Evolutionary conservation across 2,113 vertebrate species (phyloP), one percentile per base, ranked within the genome.

Genomic region (Pelodiscus sinensis): DNA sequence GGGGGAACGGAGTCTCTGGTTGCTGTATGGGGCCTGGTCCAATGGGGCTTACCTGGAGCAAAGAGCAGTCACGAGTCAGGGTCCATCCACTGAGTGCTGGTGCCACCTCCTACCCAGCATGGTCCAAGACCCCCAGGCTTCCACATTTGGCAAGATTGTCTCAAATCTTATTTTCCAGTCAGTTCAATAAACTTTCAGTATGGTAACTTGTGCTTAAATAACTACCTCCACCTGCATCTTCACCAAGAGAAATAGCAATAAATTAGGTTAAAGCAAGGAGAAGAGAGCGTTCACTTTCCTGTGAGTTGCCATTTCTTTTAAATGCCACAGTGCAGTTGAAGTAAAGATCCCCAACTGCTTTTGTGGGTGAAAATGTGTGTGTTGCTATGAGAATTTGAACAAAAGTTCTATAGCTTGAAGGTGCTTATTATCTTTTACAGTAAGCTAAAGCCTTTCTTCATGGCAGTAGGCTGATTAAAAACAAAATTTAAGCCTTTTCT

Each of bases 401-500:
- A 60, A 9, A 75, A 87, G 38, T 38, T 54, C 11, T 51, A 55
- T 81, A 44, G 7, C 80, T 31, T 27, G 71, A 84, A 96, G 58
- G 57, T 29, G 18, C 44, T 56, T 31, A 13, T 84, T 91, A 75
- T 77, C 82, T 91, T 56, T 80, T 2, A 0, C 15, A 9, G 84
- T 16, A 15, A 9, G 54, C 54, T 19, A 81, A 84, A 86, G 65
- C 81, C 90, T 93, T 95, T 86, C 57, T 94, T 71, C 79, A 80
- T 78, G 62, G 11, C 81, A 25, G 35, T 57, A 79, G 27, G 7
- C 58, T 86, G 12, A 35, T 92, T 84, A 81, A 81, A 57, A 84
- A 79, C 78, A 3, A 93, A 96, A 87, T 81, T 1, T 56, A 31
- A 92, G 56, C 25, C 25, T 93, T 22, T 93, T 79, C 9, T 9